phyloP scores from a whole-genome alignment of 2,113 vertebrate species.

The Toxotes chatareus region DNA sequence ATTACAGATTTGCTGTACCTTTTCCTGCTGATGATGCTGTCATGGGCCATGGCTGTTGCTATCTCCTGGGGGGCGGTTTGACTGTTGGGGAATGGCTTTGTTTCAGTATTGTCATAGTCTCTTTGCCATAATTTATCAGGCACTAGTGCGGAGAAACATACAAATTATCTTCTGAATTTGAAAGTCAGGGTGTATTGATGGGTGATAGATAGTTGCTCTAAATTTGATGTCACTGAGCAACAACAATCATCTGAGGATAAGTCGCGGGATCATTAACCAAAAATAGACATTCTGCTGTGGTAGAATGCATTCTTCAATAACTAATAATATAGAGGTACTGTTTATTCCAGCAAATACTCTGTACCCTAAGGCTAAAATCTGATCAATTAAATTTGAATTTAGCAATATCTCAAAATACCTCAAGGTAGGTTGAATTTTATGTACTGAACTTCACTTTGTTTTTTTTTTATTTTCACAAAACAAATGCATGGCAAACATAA shows the following conservation, averaged over 20 bases:
- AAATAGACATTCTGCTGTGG: constrained; percentile 54
- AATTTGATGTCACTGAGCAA: constrained; percentile 45
- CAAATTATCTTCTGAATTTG: constrained; percentile 52
- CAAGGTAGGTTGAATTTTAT: neutral
- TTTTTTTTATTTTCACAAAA: neutral
- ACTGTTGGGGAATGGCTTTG: constrained; percentile 69
- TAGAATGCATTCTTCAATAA: constrained; percentile 58
- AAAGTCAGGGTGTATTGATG: constrained; percentile 48
- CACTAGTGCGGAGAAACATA: constrained; percentile 43
- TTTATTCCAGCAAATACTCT: constrained; percentile 48
- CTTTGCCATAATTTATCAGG: constrained; percentile 54
- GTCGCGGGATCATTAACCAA: constrained; percentile 51
- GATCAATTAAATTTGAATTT: constrained; percentile 38
- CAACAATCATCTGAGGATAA: constrained; percentile 52
- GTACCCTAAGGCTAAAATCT: constrained; percentile 27
- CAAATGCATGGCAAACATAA: neutral
- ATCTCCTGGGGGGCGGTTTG: constrained; percentile 59
- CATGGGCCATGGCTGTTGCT: constrained; percentile 54
- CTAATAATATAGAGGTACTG: constrained; percentile 32
- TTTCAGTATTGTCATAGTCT: constrained; percentile 49
- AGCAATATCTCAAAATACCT: constrained; percentile 25
- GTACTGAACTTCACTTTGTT: neutral
- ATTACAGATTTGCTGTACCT: constrained; percentile 72
- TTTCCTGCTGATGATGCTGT: constrained; percentile 77
- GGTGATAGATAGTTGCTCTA: constrained; percentile 35